Evolutionary conservation across 2,888 invertebrate species (phyloP), one percentile per base, ranked within the genome.

Genomic region (Agonopterix heracliana): DNA sequence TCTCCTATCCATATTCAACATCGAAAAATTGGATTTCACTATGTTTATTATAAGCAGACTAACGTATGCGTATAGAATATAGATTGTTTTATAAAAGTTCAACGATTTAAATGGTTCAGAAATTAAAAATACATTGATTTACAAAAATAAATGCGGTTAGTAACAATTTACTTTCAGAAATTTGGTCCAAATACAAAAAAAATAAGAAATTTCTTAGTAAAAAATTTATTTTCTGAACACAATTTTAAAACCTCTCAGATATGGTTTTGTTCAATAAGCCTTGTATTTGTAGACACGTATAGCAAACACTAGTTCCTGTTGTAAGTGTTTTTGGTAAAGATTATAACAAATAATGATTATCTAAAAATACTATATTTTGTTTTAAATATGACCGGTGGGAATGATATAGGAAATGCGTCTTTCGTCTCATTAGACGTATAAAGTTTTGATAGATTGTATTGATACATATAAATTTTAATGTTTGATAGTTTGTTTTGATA

Each of bases 331-430:
- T 66, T 67, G 71, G 75, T 81, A 81, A 68, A 75, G 66, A 70
- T 63, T 71, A 56, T 74, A 81, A 79, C 74, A 84, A 85, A 84
- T 72, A 86, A 85, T 81, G 81, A 72, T 86, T 72, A 70, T 87
- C 86, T 87, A 87, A 87, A 87, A 87, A 86, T 86, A 86, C 77
- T 73, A 75, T 81, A 82, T 74, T 64, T 61, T 34, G 44, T 3
- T 43, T 38, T 45, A 45, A 9, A 10, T 10, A 44, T 44, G 34
- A 7, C 35, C 14, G 10, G 35, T 45, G 13, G 34, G 34, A 44
- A 17, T 42, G 17, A 42, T n/a, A 9, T 44, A n/a, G n/a, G n/a
- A 44, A 44, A 44, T 7, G 5, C 38, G 9, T n/a, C 10, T 38
- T 38, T n/a, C 38, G 11, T 38, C 11, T 38, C 11, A 38, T 10